Evolutionary conservation across 2,888 invertebrate genomes (phyloP).

Genomic region (Drosophila eohydei): DNA sequence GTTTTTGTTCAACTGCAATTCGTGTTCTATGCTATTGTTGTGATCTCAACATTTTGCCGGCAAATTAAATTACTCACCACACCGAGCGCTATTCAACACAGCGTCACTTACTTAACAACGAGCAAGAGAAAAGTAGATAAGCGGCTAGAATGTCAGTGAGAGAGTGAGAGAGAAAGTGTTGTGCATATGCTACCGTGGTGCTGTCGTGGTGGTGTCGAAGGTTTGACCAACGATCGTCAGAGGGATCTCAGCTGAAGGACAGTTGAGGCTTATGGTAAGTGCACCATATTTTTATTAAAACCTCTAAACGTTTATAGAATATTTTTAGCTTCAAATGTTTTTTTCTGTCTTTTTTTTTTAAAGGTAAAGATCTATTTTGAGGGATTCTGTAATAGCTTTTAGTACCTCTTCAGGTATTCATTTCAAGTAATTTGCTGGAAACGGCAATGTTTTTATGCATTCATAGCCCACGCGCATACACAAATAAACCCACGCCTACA

Average conservation of each 20-base stretch:
- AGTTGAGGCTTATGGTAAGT: too few species aligned
- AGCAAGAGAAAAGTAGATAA: not conserved
- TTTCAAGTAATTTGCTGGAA: slow-evolving; percentile 4
- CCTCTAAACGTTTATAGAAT: too few species aligned
- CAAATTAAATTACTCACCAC: not conserved
- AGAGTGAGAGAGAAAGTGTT: not conserved
- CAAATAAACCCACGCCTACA: not conserved
- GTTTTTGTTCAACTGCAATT: not conserved
- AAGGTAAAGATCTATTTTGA: too few species aligned
- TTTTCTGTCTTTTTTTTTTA: too few species aligned
- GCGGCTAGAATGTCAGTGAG: not conserved
- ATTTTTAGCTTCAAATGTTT: too few species aligned
- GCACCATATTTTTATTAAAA: too few species aligned
- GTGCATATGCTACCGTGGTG: not conserved
- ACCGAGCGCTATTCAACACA: not conserved
- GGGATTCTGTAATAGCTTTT: not conserved
- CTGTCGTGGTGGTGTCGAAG: too few species aligned
- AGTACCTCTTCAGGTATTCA: not conserved
- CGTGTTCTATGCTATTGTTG: not conserved
- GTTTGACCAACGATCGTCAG: too few species aligned
- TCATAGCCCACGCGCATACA: slow-evolving; percentile 28
- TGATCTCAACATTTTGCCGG: not conserved
- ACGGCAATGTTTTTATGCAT: slow-evolving; percentile 19
- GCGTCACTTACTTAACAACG: not conserved
- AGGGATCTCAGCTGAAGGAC: too few species aligned